Evolutionary conservation across 1,140 invertebrate genomes (phyloP), one percentile per base, ranked within the genome.

Genomic region (Latrodectus geometricus): DNA sequence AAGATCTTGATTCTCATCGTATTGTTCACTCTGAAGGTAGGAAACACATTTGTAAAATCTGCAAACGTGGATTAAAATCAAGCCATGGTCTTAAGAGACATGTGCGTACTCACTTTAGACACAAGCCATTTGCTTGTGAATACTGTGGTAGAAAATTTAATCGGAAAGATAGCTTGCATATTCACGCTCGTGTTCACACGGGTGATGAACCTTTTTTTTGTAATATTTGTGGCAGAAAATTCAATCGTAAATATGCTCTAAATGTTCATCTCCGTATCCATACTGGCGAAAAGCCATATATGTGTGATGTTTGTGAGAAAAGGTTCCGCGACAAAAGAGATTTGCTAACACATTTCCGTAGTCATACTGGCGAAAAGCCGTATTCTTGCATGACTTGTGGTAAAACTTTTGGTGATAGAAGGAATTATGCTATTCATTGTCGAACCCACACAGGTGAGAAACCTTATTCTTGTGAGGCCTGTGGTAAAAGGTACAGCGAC

Each of bases 171-270:
- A 95, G 97, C 89, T 92, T 97, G 78, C 96, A 90, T 48, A 92
- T 91, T 17, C 91, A 92, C 85, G 93, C 97, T 88, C 92, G 95
- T 14, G 94, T 94, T 9, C 97, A 98, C 91, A 95, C 95, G 0
- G 96, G 96, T 0, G 95, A 96, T 89, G 96, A 97, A 90, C 96
- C 96, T 0, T 97, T 97, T 91, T 94, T 94, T 89, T 99, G 97
- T 90, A 92, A 94, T 61, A 92, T 95, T n/a, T 98, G 97, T 91
- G 83, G 81, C 20, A 21, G 65, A 20, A 48, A 35, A 11, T 84
- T 84, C 20, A 84, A 84, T 50, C n/a, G 79, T n/a, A 82, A 82
- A 73, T 68, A 82, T 56, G 72, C 72, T 15, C 23, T 82, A 21
- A 82, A 82, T 72, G 69, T 69, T 72, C 79, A 82, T 49, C 56